Percentiles rank a stretch among this genome's conserved stretches.
phyloP scores from a whole-genome alignment of 1,140 invertebrate genomes.

The Pseudomyrmex gracilis region DNA sequence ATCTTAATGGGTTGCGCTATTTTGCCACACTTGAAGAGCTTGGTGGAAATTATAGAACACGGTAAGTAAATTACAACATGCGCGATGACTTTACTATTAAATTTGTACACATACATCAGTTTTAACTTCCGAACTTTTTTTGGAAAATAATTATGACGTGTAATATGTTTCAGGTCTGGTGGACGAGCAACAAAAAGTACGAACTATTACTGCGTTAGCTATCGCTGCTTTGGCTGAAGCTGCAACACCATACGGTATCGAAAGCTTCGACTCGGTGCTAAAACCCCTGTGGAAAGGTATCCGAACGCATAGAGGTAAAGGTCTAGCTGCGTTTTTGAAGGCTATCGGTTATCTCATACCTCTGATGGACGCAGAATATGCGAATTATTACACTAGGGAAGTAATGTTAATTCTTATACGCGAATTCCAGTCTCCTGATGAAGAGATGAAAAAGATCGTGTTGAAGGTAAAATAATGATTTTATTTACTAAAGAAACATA shows the following conservation, averaged over 20 bases:
- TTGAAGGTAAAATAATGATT: constrained; percentile 90
- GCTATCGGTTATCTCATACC: constrained; percentile 99
- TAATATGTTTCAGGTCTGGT: constrained; percentile 87
- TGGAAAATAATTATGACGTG: not conserved
- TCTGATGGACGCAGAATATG: constrained; percentile 99
- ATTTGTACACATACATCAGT: no score
- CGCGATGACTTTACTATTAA: no score
- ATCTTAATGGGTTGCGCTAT: constrained; percentile 99
- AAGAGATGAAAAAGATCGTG: constrained; percentile 99
- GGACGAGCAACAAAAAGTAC: constrained; percentile 95
- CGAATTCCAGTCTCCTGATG: constrained; percentile 99
- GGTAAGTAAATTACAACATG: constrained; percentile 86
- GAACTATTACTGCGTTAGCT: constrained; percentile 99
- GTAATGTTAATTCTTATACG: constrained; percentile 99
- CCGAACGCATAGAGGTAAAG: constrained; percentile 98
- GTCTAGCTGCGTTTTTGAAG: constrained; percentile 99
- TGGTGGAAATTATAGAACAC: constrained; percentile 99
- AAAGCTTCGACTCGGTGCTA: constrained; percentile 99
- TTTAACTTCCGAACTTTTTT: not conserved
- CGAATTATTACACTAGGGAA: constrained; percentile 99
- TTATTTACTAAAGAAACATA: constrained; percentile 20
- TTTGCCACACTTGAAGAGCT: constrained; percentile 97
- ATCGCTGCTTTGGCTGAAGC: constrained; percentile 99
- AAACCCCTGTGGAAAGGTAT: constrained; percentile 99
- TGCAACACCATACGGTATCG: constrained; percentile 99